Conservation (phyloP, 2,888 invertebrate species). For the Ephialtes manifestator region DNA sequence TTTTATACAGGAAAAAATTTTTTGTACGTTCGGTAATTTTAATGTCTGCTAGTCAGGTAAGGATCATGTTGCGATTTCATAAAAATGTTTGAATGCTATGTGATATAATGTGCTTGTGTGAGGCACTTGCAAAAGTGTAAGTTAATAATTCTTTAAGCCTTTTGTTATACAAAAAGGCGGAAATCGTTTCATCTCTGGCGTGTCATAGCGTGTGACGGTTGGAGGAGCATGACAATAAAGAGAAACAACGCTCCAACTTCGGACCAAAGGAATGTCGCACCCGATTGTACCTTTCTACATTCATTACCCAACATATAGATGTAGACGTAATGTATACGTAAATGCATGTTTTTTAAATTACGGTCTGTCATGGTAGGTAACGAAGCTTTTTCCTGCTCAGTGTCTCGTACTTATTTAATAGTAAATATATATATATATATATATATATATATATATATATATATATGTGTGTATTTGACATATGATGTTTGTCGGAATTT, state of each 20-base stretch:
- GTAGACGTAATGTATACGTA: too few species aligned
- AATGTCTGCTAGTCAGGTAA: too few species aligned
- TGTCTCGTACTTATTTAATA: too few species aligned
- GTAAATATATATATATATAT: too few species aligned
- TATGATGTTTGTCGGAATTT: too few species aligned
- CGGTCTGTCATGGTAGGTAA: slow-evolving; percentile 13
- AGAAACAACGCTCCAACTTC: slow-evolving; percentile 19
- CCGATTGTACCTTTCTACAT: slow-evolving; percentile 43
- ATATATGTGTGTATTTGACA: too few species aligned
- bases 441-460: too few species aligned
- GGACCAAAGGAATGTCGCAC: slow-evolving; percentile 42
- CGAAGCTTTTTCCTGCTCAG: slow-evolving; percentile 8
- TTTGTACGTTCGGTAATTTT: too few species aligned
- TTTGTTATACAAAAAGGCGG: slow-evolving; percentile 56
- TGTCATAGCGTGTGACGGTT: slow-evolving; percentile 44
- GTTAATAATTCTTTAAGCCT: slow-evolving; percentile 51
- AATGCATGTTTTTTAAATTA: slow-evolving; percentile 50
- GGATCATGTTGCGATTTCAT: neutral
- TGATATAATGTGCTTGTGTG: neutral
- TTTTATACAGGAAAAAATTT: too few species aligned
- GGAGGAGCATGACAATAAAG: slow-evolving; percentile 31
- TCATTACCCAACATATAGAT: slow-evolving; percentile 33
- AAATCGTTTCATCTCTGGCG: slow-evolving; percentile 48
- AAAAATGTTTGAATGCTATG: neutral
- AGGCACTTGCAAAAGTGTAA: neutral